Evolutionary conservation across 2,797 vertebrate species (phyloP).

Genomic region (Garrulus glandarius): DNA sequence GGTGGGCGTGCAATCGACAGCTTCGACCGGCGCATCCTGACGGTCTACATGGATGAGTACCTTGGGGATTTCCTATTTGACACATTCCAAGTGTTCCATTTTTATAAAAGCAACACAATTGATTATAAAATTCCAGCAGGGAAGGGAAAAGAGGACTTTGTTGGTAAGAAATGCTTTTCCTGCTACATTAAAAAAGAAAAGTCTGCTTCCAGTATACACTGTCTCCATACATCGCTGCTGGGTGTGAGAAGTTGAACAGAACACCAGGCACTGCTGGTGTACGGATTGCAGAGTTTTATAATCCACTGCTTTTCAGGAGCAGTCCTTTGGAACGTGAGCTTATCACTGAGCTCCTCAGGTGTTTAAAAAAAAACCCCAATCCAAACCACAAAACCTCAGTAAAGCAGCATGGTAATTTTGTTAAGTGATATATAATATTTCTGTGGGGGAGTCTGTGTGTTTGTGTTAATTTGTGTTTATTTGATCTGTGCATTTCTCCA

Average conservation of each 20-base stretch:
- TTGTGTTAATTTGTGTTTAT: neutral
- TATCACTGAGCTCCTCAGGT: neutral
- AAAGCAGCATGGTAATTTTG: neutral
- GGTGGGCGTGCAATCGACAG: constrained; percentile 92
- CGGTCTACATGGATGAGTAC: constrained; percentile 93
- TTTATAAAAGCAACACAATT: constrained; percentile 84
- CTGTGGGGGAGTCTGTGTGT: accelerated
- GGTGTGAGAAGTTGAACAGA: neutral
- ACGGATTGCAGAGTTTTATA: accelerated
- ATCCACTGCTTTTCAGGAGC: neutral
- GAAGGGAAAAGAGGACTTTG: constrained; percentile 80
- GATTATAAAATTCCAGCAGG: constrained; percentile 87
- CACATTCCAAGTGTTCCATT: constrained; percentile 88
- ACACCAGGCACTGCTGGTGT: neutral
- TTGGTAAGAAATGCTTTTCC: constrained; percentile 79
- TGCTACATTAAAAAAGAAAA: neutral
- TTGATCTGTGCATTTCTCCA: neutral
- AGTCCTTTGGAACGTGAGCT: neutral
- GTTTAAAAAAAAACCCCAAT: neutral
- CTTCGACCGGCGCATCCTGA: constrained; percentile 93
- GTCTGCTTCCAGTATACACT: accelerated
- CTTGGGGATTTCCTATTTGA: constrained; percentile 94
- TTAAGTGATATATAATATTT: neutral
- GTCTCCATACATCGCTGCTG: accelerated
- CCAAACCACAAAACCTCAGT: neutral